phyloP scores from a whole-genome alignment of 2,888 invertebrate species.

The Eupithecia centaureata region DNA sequence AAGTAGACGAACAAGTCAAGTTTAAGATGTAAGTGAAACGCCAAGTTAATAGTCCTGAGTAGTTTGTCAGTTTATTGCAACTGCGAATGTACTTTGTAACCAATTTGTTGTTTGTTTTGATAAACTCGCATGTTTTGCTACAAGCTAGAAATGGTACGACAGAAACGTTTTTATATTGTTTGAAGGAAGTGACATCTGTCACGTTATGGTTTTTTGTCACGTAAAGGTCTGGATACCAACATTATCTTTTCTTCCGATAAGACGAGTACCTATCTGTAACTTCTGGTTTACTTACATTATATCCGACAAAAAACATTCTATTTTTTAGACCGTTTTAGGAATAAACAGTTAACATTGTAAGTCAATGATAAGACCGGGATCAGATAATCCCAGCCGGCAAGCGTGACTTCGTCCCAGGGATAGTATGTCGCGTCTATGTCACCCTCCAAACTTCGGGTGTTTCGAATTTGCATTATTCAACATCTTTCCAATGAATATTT shows the following conservation, averaged over 20 bases:
- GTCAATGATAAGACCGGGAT: conserved; percentile 14
- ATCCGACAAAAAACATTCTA: not conserved
- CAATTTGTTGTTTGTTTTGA: conserved; percentile 16
- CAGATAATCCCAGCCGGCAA: conserved; percentile 16
- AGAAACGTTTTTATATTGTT: not conserved
- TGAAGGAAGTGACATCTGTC: not conserved
- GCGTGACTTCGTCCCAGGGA: conserved; percentile 37
- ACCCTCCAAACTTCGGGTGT: conserved; percentile 52
- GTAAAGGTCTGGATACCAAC: not conserved
- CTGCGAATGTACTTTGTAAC: conserved; percentile 14
- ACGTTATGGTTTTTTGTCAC: not conserved
- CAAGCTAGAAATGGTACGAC: not conserved
- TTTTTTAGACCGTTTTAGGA: not conserved
- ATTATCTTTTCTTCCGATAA: not conserved
- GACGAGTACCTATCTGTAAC: not conserved
- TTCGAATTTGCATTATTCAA: conserved; percentile 61
- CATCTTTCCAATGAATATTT: conserved; percentile 60
- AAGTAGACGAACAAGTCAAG: not conserved
- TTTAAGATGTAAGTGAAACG: conserved; percentile 4
- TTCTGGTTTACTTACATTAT: no score
- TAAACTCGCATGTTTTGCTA: not conserved
- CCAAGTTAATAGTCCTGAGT: not conserved
- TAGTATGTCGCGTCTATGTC: conserved; percentile 54
- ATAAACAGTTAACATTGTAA: conserved; percentile 3
- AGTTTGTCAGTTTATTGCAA: conserved; percentile 6